Evolutionary conservation across 2,113 vertebrate genomes (phyloP).

Genomic region (Eurystomus gularis): DNA sequence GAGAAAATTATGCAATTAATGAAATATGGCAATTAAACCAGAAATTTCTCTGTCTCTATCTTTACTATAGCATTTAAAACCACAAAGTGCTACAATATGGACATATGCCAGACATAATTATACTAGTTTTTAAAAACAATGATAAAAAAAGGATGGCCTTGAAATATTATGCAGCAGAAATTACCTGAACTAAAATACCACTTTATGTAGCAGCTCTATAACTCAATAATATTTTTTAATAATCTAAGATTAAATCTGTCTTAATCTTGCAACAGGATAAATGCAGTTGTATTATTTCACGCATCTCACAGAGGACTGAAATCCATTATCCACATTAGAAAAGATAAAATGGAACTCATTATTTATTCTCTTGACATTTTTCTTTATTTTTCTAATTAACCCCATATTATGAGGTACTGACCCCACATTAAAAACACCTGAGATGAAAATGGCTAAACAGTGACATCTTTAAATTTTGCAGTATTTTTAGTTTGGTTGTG

Average conservation of each 20-base stretch:
- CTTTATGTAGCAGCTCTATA: not conserved
- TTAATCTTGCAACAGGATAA: not conserved
- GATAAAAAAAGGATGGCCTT: not conserved
- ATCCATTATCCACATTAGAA: not conserved
- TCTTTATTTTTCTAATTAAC: constrained; percentile 63
- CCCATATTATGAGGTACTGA: constrained; percentile 24
- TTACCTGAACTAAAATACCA: not conserved
- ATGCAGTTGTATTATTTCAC: not conserved
- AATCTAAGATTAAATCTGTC: not conserved
- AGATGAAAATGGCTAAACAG: constrained; percentile 36
- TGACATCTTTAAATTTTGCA: constrained; percentile 33
- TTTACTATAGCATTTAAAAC: not conserved
- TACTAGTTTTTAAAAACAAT: not conserved
- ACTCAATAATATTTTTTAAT: not conserved
- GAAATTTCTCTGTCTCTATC: not conserved
- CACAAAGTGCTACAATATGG: not conserved
- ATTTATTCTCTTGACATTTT: constrained; percentile 46
- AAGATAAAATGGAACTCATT: not conserved
- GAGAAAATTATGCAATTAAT: not conserved
- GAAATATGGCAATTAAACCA: not conserved
- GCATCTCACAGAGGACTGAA: not conserved
- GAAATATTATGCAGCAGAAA: not conserved
- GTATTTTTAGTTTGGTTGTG: constrained; percentile 48
- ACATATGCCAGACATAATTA: not conserved
- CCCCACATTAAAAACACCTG: constrained; percentile 28